Base-by-base conservation (phyloP, 1,140 invertebrate species). In the Aporrectodea caliginosa region DNA sequence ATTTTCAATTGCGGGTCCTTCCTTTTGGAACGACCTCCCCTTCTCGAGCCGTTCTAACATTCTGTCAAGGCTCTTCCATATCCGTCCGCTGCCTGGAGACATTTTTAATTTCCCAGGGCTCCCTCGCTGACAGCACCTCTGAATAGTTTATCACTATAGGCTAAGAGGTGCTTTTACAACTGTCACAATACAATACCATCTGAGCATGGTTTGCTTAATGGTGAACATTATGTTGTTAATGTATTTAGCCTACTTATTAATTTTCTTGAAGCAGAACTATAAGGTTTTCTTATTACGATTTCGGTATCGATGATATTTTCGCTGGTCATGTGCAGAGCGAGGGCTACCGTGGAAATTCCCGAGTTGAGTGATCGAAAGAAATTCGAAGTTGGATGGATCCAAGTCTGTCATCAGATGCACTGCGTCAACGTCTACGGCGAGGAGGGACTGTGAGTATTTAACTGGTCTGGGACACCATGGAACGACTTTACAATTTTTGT, bases 321-420 rank as follows among this genome's bases (percentile, higher is more conserved):
- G 22, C 43, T 58, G 43, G 43, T 58, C 6, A 22, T 58, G 43
- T 83, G 1, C 78, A 87, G 86, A 80, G 87, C 87, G 1, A 82
- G 78, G 31, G 87, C 87, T 35, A 85, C 83, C 16, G 81, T 88
- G 30, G 84, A 85, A 79, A 84, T 88, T 76, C 84, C 86, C 1
- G 85, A 84, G 14, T 81, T 87, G 33, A 35, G 79, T 30, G 84
- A 86, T 22, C 77, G 82, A 29, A 83, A 86, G 75, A 83, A 81
- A 27, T 86, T 87, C 84, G 84, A 87, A 76, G 82, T 88, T 58
- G 87, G 87, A 12, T 88, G 87, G 87, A 87, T 88, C 69, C 87
- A 88, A 76, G 87, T 86, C 0, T 88, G 87, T 76, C 86, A 85
- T 16, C 83, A 85, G 72, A 88, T 88, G 87, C 84, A 83, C 69